Evolutionary conservation across 2,888 invertebrate species (phyloP), one percentile per base, ranked within the genome.

Genomic region (Morpho deidamia): DNA sequence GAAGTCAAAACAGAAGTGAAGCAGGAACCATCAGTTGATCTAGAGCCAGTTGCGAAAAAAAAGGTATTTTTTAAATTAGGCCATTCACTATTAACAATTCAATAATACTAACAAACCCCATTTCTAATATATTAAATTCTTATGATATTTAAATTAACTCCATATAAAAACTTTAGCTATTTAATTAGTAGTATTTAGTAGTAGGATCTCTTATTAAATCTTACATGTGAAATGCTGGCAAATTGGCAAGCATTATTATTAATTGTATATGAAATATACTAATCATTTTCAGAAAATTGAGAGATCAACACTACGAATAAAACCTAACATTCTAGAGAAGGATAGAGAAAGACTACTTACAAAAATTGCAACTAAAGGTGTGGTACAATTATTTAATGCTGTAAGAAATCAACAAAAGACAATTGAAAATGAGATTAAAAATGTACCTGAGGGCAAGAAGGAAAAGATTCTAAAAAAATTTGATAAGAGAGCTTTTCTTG

Each of bases 321-420:
- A 95, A 84, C 97, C 97, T 42, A 92, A 93, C 55, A 90, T 93
- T 62, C 79, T 93, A 62, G 95, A 97, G 64, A 93, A 93, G 67
- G 95, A 95, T 52, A 91, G 94, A 62, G 97, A 98, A 79, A 92
- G 93, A 65, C 84, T 91, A 53, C 78, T 98, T 45, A 88, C 94
- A 37, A 96, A 95, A 91, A 95, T 97, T 67, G 97, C 97, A 8
- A 97, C 97, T 38, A 95, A 95, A 76, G 98, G 97, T 70, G 97
- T 97, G 0, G 97, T 98, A 0, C 97, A 97, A 74, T 85, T 98
- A 59, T 98, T 97, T 70, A 98, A 98, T 90, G 95, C 96, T 35
- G 97, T 98, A 0, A 93, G 92, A 68, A 92, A 94, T 65, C 97
- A 97, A 77, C 97, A 97, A 78, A 95, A 93, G 74, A 92, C 93